Percentiles rank a stretch among this genome's conserved stretches.
These are phyloP conservation scores for Semibalanus balanoides DNA, from an alignment of 1,140 invertebrate species.

Conservation along the genomic window DNA sequence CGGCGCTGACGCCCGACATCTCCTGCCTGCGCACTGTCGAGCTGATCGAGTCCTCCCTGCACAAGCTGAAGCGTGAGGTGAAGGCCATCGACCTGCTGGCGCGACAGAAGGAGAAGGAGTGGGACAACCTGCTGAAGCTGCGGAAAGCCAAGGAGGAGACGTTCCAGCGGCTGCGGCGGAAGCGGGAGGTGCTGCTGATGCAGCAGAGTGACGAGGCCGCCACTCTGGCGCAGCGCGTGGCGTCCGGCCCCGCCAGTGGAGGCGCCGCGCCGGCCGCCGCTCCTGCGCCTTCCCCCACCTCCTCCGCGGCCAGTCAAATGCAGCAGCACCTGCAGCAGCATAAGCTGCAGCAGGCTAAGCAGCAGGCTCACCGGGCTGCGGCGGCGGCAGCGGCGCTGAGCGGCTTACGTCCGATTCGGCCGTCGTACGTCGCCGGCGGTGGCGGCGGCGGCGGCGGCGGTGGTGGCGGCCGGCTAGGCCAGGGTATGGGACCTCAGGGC, in stretches of 20 bases:
- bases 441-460: constrained; percentile 10
- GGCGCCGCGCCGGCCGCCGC: no score
- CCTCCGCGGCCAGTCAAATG: neutral
- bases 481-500: constrained; percentile 45
- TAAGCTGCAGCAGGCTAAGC: constrained; percentile 19
- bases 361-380: constrained; percentile 19
- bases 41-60: constrained; percentile 3
- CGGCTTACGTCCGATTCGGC: constrained; percentile 15
- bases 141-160: constrained; percentile 69
- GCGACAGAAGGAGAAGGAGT: constrained; percentile 60
- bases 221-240: constrained; percentile 10
- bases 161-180: constrained; percentile 26
- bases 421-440: constrained; percentile 18
- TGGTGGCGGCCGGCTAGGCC: no score
- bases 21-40: neutral
- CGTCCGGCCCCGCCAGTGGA: neutral
- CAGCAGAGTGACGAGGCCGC: constrained; percentile 33
- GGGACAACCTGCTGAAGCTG: constrained; percentile 60
- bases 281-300: neutral
- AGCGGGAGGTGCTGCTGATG: constrained; percentile 15
- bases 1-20: neutral
- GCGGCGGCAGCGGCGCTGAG: constrained; percentile 11
- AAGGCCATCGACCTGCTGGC: constrained; percentile 18
- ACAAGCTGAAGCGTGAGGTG: constrained; percentile 4
- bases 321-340: constrained; percentile 17